Evolutionary conservation across 2,888 invertebrate species (phyloP), one percentile per base, ranked within the genome.

Genomic region (Crematogaster levior): DNA sequence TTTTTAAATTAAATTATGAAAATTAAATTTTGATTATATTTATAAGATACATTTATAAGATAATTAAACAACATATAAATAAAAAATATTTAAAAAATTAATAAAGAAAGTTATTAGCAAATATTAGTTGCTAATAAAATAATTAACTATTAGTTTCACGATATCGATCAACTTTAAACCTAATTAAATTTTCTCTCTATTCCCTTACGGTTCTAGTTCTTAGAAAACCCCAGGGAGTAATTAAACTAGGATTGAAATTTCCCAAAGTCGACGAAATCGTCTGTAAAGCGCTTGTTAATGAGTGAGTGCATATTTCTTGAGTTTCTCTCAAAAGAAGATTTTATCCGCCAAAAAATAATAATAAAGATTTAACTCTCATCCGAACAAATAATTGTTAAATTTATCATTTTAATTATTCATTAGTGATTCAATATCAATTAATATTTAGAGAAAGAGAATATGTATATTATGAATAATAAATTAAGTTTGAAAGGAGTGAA

Each of bases 221-320:
- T 46, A 46, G 60, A 10, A 60, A 43, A 15, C 60, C 73, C 30
- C 3, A 9, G 43, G 30, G 30, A 73, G 43, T 40, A 21, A 30
- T 73, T 73, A 30, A 73, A 73, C 21, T 43, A 58, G n/a, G 30
- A 60, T 73, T 30, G 60, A 73, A 46, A 30, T 73, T 73, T 60
- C 60, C 60, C 21, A 60, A 73, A 60, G 60, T 30, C 6, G 9
- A 2, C 15, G 43, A 73, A 73, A 60, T 43, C 30, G 3, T 27
- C 43, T 30, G 73, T 73, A 73, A 73, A 60, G 21, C 5, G 3
- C 40, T n/a, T 5, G 72, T n/a, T 73, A 60, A 73, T 73, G 30
- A 73, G 10, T 43, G 43, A 58, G 1, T 9, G 40, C 58, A 58
- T 43, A 60, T 60, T 60, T 21, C 9, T 43, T 21, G n/a, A 46